phyloP scores from a whole-genome alignment of 2,797 vertebrate genomes.

The Gastrophryne carolinensis region DNA sequence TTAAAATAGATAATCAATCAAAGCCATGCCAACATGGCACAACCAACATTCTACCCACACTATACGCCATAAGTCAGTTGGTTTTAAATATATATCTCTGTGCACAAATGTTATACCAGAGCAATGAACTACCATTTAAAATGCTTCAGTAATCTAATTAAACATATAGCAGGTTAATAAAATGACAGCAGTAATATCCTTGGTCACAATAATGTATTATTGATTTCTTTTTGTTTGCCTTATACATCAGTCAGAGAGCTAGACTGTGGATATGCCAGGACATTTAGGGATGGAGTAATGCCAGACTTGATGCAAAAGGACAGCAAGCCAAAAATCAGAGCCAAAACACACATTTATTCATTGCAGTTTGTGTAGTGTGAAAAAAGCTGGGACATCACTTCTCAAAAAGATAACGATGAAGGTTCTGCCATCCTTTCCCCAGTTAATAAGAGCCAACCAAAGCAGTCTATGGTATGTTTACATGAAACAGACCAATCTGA shows the following conservation, averaged over 20 bases:
- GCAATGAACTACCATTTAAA: not conserved
- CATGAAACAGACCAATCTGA: not conserved
- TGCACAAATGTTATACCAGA: not conserved
- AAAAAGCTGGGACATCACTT: conserved; percentile 37
- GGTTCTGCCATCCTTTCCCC: not conserved
- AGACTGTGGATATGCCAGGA: conserved; percentile 44
- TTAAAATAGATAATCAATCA: too few species aligned
- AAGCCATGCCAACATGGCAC: too few species aligned
- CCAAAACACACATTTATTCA: conserved; percentile 50
- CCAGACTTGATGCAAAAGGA: conserved; percentile 31
- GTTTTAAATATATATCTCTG: too few species aligned
- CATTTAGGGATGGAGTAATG: conserved; percentile 37
- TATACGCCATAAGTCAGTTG: too few species aligned
- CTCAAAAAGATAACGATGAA: conserved; percentile 39
- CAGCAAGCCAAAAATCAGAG: conserved; percentile 44
- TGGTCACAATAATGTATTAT: conserved; percentile 8
- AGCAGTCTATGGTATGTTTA: not conserved
- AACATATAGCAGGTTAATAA: not conserved
- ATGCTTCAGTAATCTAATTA: not conserved
- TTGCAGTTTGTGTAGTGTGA: conserved; percentile 45
- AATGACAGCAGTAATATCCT: not conserved
- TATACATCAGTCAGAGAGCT: conserved; percentile 42
- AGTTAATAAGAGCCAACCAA: not conserved
- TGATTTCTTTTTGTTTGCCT: conserved; percentile 10
- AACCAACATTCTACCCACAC: too few species aligned